Conservation (phyloP, 2,113 vertebrate genomes). For the Stegostoma tigrinum region DNA sequence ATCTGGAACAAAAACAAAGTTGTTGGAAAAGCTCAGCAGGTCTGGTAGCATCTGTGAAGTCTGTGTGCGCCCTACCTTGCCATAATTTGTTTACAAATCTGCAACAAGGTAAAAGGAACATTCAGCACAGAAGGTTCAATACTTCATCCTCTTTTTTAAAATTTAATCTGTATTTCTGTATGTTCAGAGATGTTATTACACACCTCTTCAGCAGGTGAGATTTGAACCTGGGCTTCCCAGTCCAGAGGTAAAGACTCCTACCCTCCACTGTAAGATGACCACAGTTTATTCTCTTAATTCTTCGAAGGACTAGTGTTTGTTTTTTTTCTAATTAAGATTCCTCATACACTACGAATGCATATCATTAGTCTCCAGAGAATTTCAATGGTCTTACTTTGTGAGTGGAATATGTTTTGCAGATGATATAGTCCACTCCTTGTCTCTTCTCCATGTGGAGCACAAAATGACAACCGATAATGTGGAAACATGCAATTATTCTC, state of each 20-base stretch:
- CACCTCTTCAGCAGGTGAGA: too few relatives aligned
- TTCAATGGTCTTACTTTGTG: not conserved
- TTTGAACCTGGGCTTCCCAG: too few relatives aligned
- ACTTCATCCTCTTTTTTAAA: not conserved
- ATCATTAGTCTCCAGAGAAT: not conserved
- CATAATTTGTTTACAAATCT: not conserved
- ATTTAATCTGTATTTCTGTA: too few relatives aligned
- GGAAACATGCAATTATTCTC: not conserved
- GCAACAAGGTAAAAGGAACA: not conserved
- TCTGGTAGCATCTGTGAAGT: too few relatives aligned
- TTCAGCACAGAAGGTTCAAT: not conserved
- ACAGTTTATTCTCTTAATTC: not conserved
- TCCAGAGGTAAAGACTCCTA: too few relatives aligned
- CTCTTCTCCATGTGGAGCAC: not conserved
- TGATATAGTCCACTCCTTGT: not conserved
- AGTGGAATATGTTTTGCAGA: not conserved
- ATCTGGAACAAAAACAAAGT: too few relatives aligned
- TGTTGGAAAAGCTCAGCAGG: too few relatives aligned
- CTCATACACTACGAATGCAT: not conserved
- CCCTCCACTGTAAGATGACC: not conserved
- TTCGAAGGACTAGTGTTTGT: not conserved
- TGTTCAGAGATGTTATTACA: too few relatives aligned
- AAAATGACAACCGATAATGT: not conserved
- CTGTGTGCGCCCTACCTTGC: not conserved
- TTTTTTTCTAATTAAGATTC: not conserved